Base-by-base conservation (phyloP, 1,140 invertebrate genomes). In the Procambarus clarkii region DNA sequence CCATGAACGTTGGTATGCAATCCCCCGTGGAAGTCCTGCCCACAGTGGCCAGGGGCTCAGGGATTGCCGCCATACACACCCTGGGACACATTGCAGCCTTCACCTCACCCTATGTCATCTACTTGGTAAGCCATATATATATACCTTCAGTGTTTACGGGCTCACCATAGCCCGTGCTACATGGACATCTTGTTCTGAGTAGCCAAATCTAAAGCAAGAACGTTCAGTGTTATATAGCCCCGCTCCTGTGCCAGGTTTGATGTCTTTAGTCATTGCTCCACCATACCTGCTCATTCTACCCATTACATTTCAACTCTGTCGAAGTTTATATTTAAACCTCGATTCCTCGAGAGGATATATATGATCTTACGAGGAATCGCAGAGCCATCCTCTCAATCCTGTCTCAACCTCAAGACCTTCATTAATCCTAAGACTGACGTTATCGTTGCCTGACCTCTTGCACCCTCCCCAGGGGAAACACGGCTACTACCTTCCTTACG, bases 1-100 rank as follows among this genome's bases (percentile, higher is more conserved):
- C 88, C 24, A 90, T 90, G n/a, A 90, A 90, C 69, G 88, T 90
- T 7, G 88, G 44, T 15, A 80, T 83, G 50, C 88, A 90, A 69
- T 90, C 83, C 80, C 69, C 69, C 3, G 24, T 90, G 2, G 88
- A 90, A 50, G 88, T 90, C 11, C 80, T 90, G 46, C 88, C 88
- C 21, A 90, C 88, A 2, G 88, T 90, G 21, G 88, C 88, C 60
- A 46, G 88, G 8, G 81, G 54, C 9, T 83, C 69, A 0, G 88
- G 88, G 0, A 74, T 80, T 0, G 80, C 64, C 1, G 48, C 80
- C 50, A 90, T 90, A 18, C 88, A 90, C 46, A 83, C 88, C 15
- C n/a, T 90, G 21, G 88, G 88, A 0, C 48, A 83, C 34, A 34
- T 48, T 9, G 45, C 69, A 4, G 60, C 48, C 69, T 90, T 90